Base-by-base conservation (phyloP, 2,797 vertebrate species). In the Pagetopsis macropterus region DNA sequence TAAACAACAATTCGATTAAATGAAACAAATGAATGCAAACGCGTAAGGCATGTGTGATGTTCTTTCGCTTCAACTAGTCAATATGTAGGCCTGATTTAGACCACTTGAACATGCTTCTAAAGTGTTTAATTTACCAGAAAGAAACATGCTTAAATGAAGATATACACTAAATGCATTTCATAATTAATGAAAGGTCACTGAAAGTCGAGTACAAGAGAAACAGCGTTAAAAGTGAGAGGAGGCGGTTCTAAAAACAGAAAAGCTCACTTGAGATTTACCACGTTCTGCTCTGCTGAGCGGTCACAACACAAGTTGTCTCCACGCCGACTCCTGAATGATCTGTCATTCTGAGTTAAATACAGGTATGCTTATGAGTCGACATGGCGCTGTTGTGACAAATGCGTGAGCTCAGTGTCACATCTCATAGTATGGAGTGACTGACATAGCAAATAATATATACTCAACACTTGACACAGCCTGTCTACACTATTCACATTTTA, bases 371-470 rank as follows among this genome's bases (percentile, higher is more conserved):
- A 76, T 56, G 72, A 83, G 79, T 45, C 74, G 84, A 89, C 75
- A 21, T 11, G 73, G 45, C 59, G 12, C 77, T 83, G 89, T 89
- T 84, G 86, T 90, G 88, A 91, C 91, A 89, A 77, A 83, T 70
- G 76, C 69, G 6, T 48, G 69, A 81, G 87, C 84, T 88, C 88
- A 74, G 84, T 88, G 89, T 87, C 87, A 86, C 88, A 85, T 89
- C 84, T 80, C 62, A 16, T 86, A 31, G 43, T 67, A 64, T 15
- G 15, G 84, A 89, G 87, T 62, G 80, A 85, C 84, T 86, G 88
- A 89, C 82, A 45, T 13, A 56, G 57, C 75, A 82, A 78, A 83
- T 80, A 82, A 69, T 67, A 48, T 40, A 81, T 12, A 63, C 69
- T 77, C 71, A 6, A 59, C 81, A 51, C 80, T 65, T 68, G 79